Conservation (phyloP, 2,888 invertebrate species). For the Crepidodera aurea region DNA sequence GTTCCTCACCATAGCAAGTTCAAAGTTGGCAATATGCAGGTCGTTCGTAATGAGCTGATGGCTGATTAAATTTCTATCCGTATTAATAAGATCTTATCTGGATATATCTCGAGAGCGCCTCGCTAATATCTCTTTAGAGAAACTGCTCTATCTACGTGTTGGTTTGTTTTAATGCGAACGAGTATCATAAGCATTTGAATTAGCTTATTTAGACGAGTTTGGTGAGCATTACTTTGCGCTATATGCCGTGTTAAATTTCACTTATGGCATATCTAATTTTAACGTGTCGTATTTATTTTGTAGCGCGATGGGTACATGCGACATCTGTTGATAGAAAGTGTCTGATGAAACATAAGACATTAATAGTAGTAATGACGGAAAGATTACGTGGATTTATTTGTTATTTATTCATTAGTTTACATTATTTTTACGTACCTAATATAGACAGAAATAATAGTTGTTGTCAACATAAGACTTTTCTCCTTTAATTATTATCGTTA, state of each 20-base stretch:
- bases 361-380: no score
- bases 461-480: no score
- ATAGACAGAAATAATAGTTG: no score
- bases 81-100: conserved; percentile 39
- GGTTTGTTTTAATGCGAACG: conserved; percentile 28
- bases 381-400: no score
- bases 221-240: conserved; percentile 9
- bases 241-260: conserved; percentile 20
- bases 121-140: conserved; percentile 27
- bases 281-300: conserved; percentile 4
- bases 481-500: no score
- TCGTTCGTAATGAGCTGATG: conserved; percentile 39
- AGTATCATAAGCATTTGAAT: conserved; percentile 29
- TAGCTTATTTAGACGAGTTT: conserved; percentile 24
- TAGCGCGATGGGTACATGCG: neutral
- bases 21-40: conserved; percentile 39
- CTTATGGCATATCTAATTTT: conserved; percentile 10
- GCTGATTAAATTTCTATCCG: conserved; percentile 37
- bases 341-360: neutral
- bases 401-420: no score
- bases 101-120: conserved; percentile 21
- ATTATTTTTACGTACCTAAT: no score
- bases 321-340: neutral
- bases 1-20: conserved; percentile 16
- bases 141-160: conserved; percentile 33